These are phyloP conservation scores for Atta texana DNA, from an alignment of 1,140 invertebrate species.

Conservation along the genomic window DNA sequence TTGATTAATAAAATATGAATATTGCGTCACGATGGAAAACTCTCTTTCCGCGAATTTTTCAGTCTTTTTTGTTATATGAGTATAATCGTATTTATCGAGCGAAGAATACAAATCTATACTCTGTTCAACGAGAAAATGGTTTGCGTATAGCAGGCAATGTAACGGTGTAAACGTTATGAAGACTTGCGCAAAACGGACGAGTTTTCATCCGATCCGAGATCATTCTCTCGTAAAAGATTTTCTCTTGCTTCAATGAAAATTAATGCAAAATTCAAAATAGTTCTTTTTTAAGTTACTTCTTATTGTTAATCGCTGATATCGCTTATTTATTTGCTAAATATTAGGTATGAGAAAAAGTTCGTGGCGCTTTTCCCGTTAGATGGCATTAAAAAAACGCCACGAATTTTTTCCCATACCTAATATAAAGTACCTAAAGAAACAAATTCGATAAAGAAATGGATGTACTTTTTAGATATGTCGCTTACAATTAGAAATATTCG, in stretches of 20 bases:
- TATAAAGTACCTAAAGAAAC: not conserved
- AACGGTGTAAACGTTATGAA: no score
- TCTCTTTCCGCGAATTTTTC: constrained; percentile 28
- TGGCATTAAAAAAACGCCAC: no score
- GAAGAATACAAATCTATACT: not conserved
- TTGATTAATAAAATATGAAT: constrained; percentile 61
- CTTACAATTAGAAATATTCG: not conserved
- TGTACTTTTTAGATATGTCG: not conserved
- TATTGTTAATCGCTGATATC: not conserved
- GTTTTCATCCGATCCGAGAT: no score
- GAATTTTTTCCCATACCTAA: no score
- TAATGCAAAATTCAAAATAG: not conserved
- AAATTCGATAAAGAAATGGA: not conserved
- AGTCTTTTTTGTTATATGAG: constrained; percentile 22
- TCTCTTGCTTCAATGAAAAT: not conserved
- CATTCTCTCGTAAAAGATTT: not conserved
- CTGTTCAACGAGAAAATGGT: no score
- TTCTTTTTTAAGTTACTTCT: not conserved
- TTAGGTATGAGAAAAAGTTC: no score
- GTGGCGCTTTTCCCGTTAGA: no score
- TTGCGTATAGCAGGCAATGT: no score
- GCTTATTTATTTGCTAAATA: not conserved
- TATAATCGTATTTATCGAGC: constrained; percentile 44
- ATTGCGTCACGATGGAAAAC: not conserved
- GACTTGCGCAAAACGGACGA: no score